A percentile compares a stretch with the other conserved stretches of the same genome.
phyloP scores from a whole-genome alignment of 1,140 invertebrate genomes.

The Drosophila bipectinata region DNA sequence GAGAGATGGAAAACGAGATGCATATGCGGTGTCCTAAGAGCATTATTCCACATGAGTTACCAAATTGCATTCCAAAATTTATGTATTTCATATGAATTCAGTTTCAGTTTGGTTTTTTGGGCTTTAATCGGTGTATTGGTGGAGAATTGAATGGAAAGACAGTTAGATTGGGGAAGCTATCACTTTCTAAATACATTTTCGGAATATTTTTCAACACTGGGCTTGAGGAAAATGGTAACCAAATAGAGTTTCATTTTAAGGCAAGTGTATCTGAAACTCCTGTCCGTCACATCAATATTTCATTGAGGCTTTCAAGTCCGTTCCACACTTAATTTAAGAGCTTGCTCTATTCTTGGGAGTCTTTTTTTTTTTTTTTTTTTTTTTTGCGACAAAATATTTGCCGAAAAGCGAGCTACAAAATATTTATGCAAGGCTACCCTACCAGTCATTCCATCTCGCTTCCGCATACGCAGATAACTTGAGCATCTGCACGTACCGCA shows the following conservation, averaged over 20 bases:
- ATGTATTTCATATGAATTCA: constrained; percentile 64
- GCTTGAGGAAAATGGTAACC: background rate
- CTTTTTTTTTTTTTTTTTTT: background rate
- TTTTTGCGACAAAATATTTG: constrained; percentile 43
- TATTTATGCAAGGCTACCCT: constrained; percentile 44
- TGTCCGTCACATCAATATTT: constrained; percentile 21
- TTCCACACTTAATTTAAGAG: constrained; percentile 41
- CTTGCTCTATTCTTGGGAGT: constrained; percentile 1
- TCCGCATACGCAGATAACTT: constrained; percentile 11
- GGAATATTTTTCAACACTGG: too few species aligned
- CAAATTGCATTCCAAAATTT: constrained; percentile 74
- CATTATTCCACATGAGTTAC: constrained; percentile 64
- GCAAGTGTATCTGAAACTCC: background rate
- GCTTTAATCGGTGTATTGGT: constrained; percentile 32
- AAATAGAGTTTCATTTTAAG: background rate
- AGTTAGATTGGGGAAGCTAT: background rate
- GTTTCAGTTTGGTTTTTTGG: constrained; percentile 39
- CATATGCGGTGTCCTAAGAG: constrained; percentile 46
- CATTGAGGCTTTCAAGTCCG: constrained; percentile 20
- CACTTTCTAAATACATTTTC: too few species aligned
- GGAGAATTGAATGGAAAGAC: constrained; percentile 1
- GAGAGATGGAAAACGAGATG: constrained; percentile 11
- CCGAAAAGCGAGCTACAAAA: constrained; percentile 46
- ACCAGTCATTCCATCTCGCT: background rate
- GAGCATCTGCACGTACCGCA: constrained; percentile 45